Base-by-base conservation (phyloP, 2,797 vertebrate genomes). In the Euthynnus affinis region DNA sequence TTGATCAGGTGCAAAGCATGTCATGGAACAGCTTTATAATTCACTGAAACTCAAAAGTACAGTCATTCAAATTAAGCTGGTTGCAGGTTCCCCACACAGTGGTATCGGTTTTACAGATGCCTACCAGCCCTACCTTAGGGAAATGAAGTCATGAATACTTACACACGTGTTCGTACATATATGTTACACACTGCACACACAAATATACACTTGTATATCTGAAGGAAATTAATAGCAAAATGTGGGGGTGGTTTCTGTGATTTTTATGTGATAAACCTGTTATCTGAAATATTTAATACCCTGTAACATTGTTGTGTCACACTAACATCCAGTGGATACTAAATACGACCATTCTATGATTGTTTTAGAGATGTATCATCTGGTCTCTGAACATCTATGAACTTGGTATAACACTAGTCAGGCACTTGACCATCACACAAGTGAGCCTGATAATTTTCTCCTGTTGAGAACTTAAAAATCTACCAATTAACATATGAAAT, bases 91-190 rank as follows among this genome's bases (percentile, higher is more conserved):
- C 29, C 29, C 29, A 32, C 6, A 32, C 29, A 32, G 6, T 6
- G 29, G 29, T 32, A 17, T 60, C 22, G 13, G 17, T 37, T 14
- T 7, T 42, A n/a, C 12, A 9, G 23, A n/a, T 6, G 23, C 14
- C n/a, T 23, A 32, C 29, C 6, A 48, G 40, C 2, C 2, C 56
- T 32, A 34, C 51, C 15, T 34, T 27, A 22, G 4, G 27, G 20
- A 55, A 40, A 8, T 6, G 37, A 49, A 1, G 4, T 9, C 0
- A 8, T 1, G 0, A 13, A 14, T 6, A 9, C 14, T 15, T 1
- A 27, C 0, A 32, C 29, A 0, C 48, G 1, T 12, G 12, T 0
- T 5, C 4, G 9, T 61, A 0, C 27, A 29, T 29, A 29, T 29
- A 29, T 29, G 27, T 29, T 60, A 20, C 9, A n/a, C n/a, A n/a